Conservation (phyloP, 2,888 invertebrate genomes). For the Cataglyphis rosenhaueri region DNA sequence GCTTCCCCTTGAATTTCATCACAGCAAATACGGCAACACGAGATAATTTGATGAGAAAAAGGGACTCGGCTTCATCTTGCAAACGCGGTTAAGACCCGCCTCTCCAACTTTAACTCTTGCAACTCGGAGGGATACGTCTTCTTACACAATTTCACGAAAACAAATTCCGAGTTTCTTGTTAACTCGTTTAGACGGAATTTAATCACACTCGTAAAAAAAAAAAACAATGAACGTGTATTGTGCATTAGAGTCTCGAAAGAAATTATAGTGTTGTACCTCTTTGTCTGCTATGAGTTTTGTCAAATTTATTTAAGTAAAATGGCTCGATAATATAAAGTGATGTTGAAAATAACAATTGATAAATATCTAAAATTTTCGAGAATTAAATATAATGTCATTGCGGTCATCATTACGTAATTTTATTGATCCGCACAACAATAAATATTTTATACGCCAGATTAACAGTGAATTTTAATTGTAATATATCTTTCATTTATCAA, state of each 20-base stretch:
- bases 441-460: not conserved
- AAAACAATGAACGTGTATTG: slow-evolving; percentile 31
- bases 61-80: slow-evolving; percentile 27
- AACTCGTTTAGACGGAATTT: slow-evolving; percentile 40
- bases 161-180: slow-evolving; percentile 43
- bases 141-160: slow-evolving; percentile 21
- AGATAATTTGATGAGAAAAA: slow-evolving; percentile 9
- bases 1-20: not conserved
- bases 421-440: not conserved
- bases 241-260: not conserved
- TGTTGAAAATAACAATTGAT: not conserved
- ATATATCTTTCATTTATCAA: not conserved
- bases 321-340: not conserved
- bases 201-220: slow-evolving; percentile 22
- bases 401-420: not conserved
- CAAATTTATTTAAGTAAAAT: not conserved
- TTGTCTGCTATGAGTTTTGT: not conserved
- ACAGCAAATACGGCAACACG: not conserved
- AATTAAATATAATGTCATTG: not conserved
- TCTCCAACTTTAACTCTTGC: slow-evolving; percentile 35
- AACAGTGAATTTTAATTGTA: not conserved
- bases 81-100: slow-evolving; percentile 30
- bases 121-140: slow-evolving; percentile 6
- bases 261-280: not conserved
- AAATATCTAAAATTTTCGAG: not conserved